Conservation (phyloP, 1,140 invertebrate species). For the Cotesia glomerata region DNA sequence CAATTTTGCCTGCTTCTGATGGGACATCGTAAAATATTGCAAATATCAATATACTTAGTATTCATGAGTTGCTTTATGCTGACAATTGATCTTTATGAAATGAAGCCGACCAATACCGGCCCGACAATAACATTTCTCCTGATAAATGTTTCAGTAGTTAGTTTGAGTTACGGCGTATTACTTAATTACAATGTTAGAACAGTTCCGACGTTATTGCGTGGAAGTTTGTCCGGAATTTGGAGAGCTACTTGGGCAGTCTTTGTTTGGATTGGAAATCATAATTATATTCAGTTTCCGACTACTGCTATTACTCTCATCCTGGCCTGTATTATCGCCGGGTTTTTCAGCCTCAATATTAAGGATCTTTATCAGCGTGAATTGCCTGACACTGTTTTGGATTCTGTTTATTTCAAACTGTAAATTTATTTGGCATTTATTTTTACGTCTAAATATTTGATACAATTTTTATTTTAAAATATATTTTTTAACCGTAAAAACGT, state of each 20-base stretch:
- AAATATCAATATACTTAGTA: conserved; percentile 28
- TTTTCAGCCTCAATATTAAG: conserved; percentile 34
- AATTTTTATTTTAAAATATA: too few species aligned
- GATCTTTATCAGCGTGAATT: conserved; percentile 31
- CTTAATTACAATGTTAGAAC: conserved; percentile 35
- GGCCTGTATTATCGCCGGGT: conserved; percentile 25
- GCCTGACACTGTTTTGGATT: conserved; percentile 33
- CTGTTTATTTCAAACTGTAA: conserved; percentile 31
- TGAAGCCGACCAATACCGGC: conserved; percentile 25
- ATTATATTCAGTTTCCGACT: conserved; percentile 31
- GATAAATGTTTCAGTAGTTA: conserved; percentile 28
- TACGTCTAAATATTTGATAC: background rate
- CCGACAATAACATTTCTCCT: conserved; percentile 28
- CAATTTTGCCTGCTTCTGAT: conserved; percentile 32
- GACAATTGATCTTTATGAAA: conserved; percentile 26
- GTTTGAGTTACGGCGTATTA: conserved; percentile 31
- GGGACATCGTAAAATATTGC: conserved; percentile 32
- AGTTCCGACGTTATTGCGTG: conserved; percentile 33
- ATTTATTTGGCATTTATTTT: background rate
- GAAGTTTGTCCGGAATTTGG: conserved; percentile 31
- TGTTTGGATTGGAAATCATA: conserved; percentile 32
- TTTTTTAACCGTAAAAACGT: too few species aligned
- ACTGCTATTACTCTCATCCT: conserved; percentile 24
- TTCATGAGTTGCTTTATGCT: conserved; percentile 29
- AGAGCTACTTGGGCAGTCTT: conserved; percentile 28